A percentile compares a stretch with the other conserved stretches of the same genome.
phyloP scores from a whole-genome alignment of 2,113 vertebrate species.

The Neolamprologus sp. region DNA sequence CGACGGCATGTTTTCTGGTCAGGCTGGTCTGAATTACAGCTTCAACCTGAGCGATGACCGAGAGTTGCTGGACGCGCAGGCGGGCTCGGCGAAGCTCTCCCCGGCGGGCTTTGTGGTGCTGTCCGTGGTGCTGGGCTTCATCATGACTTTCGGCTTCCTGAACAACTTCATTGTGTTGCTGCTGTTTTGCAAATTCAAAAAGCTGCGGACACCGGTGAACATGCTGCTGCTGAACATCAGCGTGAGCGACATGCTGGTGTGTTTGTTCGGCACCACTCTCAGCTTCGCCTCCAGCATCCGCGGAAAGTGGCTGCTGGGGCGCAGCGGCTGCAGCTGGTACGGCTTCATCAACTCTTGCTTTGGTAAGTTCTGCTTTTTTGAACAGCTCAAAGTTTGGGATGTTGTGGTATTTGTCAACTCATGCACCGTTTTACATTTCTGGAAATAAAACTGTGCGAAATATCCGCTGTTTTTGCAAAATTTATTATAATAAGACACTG shows the following conservation, averaged over 20 bases:
- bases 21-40: conserved; percentile 54
- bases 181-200: conserved; percentile 85
- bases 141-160: conserved; percentile 81
- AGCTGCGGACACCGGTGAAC: conserved; percentile 82
- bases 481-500: background rate
- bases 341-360: conserved; percentile 91
- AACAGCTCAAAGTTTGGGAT: background rate
- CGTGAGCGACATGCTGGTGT: conserved; percentile 86
- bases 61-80: conserved; percentile 35
- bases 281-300: conserved; percentile 82
- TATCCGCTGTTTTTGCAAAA: background rate
- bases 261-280: conserved; percentile 81
- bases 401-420: background rate
- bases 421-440: background rate
- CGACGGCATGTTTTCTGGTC: conserved; percentile 61
- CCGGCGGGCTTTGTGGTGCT: conserved; percentile 72
- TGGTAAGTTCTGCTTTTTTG: conserved; percentile 65
- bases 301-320: conserved; percentile 80
- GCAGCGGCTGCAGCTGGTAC: conserved; percentile 82
- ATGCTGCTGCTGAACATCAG: conserved; percentile 88
- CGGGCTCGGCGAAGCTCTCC: conserved; percentile 57
- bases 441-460: background rate
- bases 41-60: conserved; percentile 58
- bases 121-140: conserved; percentile 83
- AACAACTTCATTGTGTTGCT: conserved; percentile 83